Conservation (phyloP, 2,797 vertebrate species). For the Melanotaenia nigrans region DNA sequence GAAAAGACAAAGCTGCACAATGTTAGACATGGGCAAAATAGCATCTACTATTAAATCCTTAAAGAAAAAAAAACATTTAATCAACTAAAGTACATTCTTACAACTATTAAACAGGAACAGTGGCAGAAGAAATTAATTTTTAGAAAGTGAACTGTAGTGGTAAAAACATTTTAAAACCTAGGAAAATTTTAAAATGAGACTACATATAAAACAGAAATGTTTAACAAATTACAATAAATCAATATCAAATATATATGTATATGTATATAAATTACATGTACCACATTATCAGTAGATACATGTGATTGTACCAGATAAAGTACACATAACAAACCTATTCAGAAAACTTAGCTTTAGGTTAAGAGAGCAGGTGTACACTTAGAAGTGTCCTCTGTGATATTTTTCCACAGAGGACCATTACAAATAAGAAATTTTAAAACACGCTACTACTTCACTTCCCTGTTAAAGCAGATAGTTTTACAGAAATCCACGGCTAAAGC, state of each 20-base stretch:
- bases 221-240: constrained; percentile 75
- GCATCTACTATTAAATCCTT: constrained; percentile 26
- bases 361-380: constrained; percentile 48
- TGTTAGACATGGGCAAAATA: constrained; percentile 42
- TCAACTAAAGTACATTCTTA: constrained; percentile 28
- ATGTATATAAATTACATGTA: constrained; percentile 23
- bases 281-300: constrained; percentile 35
- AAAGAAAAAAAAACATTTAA: constrained; percentile 3
- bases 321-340: constrained; percentile 33
- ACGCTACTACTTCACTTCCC: constrained; percentile 14
- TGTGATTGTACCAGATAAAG: constrained; percentile 47
- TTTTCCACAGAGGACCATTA: constrained; percentile 3
- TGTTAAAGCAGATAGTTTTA: constrained; percentile 11
- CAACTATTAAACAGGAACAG: constrained; percentile 25
- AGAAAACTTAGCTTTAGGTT: constrained; percentile 35
- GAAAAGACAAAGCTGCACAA: constrained; percentile 47
- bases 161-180: constrained; percentile 30
- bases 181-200: constrained; percentile 41
- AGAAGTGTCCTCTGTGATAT: constrained; percentile 36
- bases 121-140: constrained; percentile 34
- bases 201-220: constrained; percentile 64
- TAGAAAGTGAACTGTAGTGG: constrained; percentile 30
- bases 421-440: constrained; percentile 24
- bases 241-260: constrained; percentile 52
- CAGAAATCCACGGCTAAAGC: constrained; percentile 24